Evolutionary conservation across 2,113 vertebrate genomes (phyloP).

Genomic region (Megalops atlanticus): DNA sequence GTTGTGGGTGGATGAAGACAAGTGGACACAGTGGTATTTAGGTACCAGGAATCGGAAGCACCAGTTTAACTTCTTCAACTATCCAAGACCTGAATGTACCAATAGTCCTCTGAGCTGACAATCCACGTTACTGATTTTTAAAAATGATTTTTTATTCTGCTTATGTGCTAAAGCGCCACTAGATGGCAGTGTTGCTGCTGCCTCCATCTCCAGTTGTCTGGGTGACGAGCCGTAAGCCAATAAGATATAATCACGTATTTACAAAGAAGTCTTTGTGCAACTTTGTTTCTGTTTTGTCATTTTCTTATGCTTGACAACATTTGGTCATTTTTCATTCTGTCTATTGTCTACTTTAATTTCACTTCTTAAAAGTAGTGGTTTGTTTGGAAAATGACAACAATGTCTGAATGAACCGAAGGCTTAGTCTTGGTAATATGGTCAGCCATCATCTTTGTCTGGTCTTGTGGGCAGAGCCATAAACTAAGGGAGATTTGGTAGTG

Average conservation of each 20-base stretch:
- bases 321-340: background rate
- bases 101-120: no score
- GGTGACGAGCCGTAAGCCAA: background rate
- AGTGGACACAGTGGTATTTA: no score
- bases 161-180: background rate
- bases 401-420: background rate
- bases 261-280: background rate
- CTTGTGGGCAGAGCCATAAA: background rate
- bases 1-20: no score
- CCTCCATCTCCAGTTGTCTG: background rate
- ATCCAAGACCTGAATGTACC: no score
- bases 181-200: constrained; percentile 11
- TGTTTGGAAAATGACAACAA: background rate
- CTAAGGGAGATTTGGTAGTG: background rate
- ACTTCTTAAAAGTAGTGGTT: background rate
- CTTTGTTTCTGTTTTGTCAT: background rate
- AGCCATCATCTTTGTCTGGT: background rate
- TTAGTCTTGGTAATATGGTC: background rate
- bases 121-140: no score
- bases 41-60: no score
- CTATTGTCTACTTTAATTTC: background rate
- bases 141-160: background rate
- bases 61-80: no score
- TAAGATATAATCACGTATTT: background rate
- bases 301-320: background rate